phyloP scores from a whole-genome alignment of 2,113 vertebrate species.

The Sinocyclocheilus grahami region DNA sequence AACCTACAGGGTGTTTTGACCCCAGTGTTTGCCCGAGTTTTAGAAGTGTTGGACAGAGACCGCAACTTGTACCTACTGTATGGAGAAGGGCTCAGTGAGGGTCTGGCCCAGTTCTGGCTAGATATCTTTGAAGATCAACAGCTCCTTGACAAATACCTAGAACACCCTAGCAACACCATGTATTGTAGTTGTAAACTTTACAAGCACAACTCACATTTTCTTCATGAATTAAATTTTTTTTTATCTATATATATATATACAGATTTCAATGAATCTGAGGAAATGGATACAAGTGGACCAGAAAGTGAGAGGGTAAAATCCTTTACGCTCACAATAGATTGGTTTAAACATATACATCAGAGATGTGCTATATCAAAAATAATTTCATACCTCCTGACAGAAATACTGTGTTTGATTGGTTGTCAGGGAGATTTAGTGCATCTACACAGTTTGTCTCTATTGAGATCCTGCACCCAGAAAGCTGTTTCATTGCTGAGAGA shows the following conservation, averaged over 20 bases:
- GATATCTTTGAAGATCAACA: slow-evolving; percentile 72
- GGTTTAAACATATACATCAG: not conserved
- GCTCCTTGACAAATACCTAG: slow-evolving; percentile 47
- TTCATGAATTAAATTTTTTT: not conserved
- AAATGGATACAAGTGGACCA: not conserved
- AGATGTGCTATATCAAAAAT: not conserved
- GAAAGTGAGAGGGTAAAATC: slow-evolving; percentile 37
- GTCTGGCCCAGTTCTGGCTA: slow-evolving; percentile 70
- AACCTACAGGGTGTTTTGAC: slow-evolving; percentile 69
- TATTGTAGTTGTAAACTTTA: too few species aligned
- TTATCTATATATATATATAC: too few species aligned
- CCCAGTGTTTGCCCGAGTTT: slow-evolving; percentile 66
- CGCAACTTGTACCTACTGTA: slow-evolving; percentile 70
- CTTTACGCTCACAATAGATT: not conserved
- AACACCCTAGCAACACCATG: too few species aligned
- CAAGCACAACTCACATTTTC: not conserved
- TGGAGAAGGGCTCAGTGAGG: slow-evolving; percentile 50
- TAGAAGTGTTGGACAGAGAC: slow-evolving; percentile 72
- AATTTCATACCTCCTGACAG: not conserved
- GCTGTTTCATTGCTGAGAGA: slow-evolving; percentile 73
- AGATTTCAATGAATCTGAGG: slow-evolving; percentile 40
- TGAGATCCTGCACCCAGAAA: slow-evolving; percentile 74
- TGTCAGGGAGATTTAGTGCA: slow-evolving; percentile 55
- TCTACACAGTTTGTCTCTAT: slow-evolving; percentile 67
- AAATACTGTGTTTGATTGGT: not conserved